Evolutionary conservation across 2,113 vertebrate species (phyloP).

Genomic region (Motacilla alba): DNA sequence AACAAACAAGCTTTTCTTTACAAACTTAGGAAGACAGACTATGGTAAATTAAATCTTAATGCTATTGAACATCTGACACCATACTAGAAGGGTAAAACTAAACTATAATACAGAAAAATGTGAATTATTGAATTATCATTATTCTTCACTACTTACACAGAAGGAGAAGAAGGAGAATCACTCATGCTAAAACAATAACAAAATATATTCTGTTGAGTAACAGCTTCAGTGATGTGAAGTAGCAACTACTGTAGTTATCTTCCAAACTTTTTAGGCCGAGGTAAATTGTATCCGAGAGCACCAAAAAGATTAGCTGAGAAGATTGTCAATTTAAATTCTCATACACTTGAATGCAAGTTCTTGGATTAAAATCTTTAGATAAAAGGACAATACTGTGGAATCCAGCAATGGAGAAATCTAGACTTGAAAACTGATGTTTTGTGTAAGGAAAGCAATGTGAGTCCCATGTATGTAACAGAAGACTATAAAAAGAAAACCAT

Average conservation of each 20-base stretch:
- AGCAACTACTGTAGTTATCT: not conserved
- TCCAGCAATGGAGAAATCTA: not conserved
- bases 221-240: not conserved
- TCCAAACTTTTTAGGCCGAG: not conserved
- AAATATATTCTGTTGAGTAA: not conserved
- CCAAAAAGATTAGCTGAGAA: not conserved
- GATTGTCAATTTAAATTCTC: not conserved
- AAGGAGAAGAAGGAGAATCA: not conserved
- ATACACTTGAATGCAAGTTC: not conserved
- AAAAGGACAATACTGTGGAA: not conserved
- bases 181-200: not conserved
- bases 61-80: not conserved
- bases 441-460: not conserved
- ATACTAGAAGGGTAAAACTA: not conserved
- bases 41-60: not conserved
- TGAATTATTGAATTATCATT: not conserved
- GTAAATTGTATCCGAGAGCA: not conserved
- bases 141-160: not conserved
- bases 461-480: not conserved
- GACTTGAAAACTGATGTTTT: not conserved
- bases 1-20: not conserved
- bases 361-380: not conserved
- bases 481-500: not conserved
- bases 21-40: not conserved
- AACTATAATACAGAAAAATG: not conserved